Evolutionary conservation across 2,797 vertebrate genomes (phyloP).

Genomic region (Crocidura indochinensis): DNA sequence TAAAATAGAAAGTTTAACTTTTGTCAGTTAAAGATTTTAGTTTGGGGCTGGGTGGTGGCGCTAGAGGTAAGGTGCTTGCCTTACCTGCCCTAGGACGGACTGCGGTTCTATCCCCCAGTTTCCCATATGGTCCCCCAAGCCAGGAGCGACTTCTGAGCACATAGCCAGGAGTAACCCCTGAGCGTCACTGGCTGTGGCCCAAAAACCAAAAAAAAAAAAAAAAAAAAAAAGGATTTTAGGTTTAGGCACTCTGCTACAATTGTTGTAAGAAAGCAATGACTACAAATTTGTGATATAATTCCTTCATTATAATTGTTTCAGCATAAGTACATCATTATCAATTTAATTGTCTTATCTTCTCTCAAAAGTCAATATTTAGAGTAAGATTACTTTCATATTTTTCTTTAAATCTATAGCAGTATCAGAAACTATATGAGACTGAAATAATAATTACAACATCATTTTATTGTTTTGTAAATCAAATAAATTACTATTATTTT

Average conservation of each 20-base stretch:
- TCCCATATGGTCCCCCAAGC: too few relatives aligned
- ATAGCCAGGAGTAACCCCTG: too few relatives aligned
- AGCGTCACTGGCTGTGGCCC: too few relatives aligned
- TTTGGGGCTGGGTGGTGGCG: too few relatives aligned
- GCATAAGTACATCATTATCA: not conserved
- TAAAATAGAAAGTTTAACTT: slow-evolving; percentile 19
- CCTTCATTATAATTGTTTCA: not conserved
- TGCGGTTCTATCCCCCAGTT: too few relatives aligned
- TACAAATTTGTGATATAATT: not conserved
- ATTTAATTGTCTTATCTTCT: not conserved
- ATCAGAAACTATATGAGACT: slow-evolving; percentile 4
- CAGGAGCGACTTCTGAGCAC: too few relatives aligned
- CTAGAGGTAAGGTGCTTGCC: too few relatives aligned
- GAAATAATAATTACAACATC: slow-evolving; percentile 38
- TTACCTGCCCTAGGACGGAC: too few relatives aligned
- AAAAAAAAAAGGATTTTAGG: not conserved
- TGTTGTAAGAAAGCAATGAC: not conserved
- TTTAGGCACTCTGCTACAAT: not conserved
- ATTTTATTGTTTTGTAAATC: slow-evolving; percentile 12
- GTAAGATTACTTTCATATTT: not conserved
- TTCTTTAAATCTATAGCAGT: not conserved
- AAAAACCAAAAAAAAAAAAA: too few relatives aligned
- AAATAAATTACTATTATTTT: slow-evolving; percentile 51
- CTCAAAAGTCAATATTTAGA: slow-evolving; percentile 34
- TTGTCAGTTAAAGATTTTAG: slow-evolving; percentile 32